These are phyloP conservation scores for Tyrophagus putrescentiae DNA, from an alignment of 1,140 invertebrate species.

Conservation along the genomic window DNA sequence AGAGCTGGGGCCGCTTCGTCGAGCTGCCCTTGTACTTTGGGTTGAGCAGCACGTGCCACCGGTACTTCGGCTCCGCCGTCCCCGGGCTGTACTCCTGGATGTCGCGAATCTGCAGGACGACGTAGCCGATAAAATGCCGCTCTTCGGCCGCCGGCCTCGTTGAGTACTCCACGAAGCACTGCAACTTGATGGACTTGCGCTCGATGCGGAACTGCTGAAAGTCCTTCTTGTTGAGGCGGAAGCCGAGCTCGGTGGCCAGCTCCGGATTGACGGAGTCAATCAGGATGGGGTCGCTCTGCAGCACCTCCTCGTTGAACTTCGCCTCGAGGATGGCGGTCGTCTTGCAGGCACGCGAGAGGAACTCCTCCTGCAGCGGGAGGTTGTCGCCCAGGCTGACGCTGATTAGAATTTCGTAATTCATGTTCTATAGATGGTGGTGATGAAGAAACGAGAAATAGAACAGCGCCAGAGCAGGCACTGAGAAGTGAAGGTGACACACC, in stretches of 20 bases:
- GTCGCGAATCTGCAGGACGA: conserved; percentile 37
- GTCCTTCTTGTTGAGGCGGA: conserved; percentile 38
- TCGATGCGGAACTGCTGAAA: conserved; percentile 37
- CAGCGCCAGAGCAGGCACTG: too few relatives aligned
- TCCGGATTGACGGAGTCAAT: conserved; percentile 33
- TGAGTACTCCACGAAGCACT: conserved; percentile 31
- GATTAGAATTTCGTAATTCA: conserved; percentile 10
- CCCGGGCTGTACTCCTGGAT: conserved; percentile 32
- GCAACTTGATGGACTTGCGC: conserved; percentile 37
- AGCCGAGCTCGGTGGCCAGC: conserved; percentile 39
- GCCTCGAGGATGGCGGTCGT: conserved; percentile 35
- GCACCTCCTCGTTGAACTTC: conserved; percentile 38
- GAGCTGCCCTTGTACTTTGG: conserved; percentile 35
- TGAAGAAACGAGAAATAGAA: too few relatives aligned
- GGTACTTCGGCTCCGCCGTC: conserved; percentile 31
- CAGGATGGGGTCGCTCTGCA: conserved; percentile 37
- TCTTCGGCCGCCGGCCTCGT: neutral
- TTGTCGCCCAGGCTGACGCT: conserved; percentile 14
- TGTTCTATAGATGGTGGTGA: too few relatives aligned
- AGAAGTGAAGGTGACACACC: too few relatives aligned
- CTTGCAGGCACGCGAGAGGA: neutral
- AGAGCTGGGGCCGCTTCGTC: conserved; percentile 34
- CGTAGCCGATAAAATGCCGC: conserved; percentile 36
- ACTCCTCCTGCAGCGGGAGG: conserved; percentile 7
- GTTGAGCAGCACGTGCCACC: conserved; percentile 36